Evolutionary conservation across 2,797 vertebrate species (phyloP).

Genomic region (Apogon talboti): DNA sequence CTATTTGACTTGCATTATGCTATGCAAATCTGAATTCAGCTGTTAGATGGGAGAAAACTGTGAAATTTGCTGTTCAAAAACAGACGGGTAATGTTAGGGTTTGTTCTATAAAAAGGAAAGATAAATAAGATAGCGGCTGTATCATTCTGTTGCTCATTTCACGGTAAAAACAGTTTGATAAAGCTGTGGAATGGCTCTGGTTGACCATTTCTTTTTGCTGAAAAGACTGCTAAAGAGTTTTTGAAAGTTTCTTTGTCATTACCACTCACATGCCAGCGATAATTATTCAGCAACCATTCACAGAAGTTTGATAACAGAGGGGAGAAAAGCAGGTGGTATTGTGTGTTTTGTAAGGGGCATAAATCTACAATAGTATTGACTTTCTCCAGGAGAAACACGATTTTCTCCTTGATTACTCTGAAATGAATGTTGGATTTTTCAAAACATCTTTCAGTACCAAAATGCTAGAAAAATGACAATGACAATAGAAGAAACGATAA

Average conservation of each 20-base stretch:
- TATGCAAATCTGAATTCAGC: constrained; percentile 26
- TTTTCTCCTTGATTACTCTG: constrained; percentile 16
- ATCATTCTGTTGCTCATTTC: not conserved
- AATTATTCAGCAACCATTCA: constrained; percentile 25
- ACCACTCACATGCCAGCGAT: not conserved
- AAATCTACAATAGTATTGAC: constrained; percentile 40
- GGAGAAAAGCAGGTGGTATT: constrained; percentile 21
- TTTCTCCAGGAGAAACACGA: constrained; percentile 19
- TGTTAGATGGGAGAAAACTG: constrained; percentile 6
- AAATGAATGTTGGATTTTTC: not conserved
- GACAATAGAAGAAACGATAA: not conserved
- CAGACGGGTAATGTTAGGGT: constrained; percentile 15
- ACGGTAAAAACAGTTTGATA: not conserved
- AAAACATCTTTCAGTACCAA: constrained; percentile 11
- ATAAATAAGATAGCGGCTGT: not conserved
- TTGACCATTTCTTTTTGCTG: constrained; percentile 12
- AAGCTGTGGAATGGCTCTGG: not conserved
- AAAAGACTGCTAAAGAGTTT: not conserved
- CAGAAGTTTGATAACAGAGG: constrained; percentile 13
- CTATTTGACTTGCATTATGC: constrained; percentile 54
- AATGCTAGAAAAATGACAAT: constrained; percentile 10
- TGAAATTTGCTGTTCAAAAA: constrained; percentile 29
- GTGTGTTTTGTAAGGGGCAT: constrained; percentile 14
- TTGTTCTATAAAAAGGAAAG: constrained; percentile 8
- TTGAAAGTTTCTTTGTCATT: constrained; percentile 1